phyloP scores from a whole-genome alignment of 2,113 vertebrate genomes.

The Hystrix cristata region DNA sequence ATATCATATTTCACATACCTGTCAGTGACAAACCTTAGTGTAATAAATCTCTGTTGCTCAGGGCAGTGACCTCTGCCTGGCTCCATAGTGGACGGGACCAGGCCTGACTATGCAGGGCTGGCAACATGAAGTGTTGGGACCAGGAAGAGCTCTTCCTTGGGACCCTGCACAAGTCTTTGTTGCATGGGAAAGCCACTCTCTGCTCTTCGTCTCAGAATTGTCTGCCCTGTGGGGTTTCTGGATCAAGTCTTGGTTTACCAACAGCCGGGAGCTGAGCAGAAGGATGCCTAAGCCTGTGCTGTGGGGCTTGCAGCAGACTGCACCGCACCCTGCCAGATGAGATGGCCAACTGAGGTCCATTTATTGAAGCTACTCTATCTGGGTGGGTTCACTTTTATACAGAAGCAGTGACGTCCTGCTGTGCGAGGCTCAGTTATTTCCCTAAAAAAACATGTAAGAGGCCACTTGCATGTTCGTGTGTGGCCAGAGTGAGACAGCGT shows the following conservation, averaged over 20 bases:
- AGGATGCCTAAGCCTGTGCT: accelerated
- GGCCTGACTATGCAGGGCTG: accelerated
- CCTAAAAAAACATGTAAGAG: not conserved
- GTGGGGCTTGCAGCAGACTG: too few species aligned
- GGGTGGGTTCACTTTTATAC: not conserved
- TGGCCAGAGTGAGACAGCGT: not conserved
- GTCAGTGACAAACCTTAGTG: not conserved
- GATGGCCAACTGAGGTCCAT: too few species aligned
- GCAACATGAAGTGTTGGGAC: not conserved
- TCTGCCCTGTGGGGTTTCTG: not conserved
- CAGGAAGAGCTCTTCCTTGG: not conserved
- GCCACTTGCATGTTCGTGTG: not conserved
- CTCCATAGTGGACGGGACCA: accelerated
- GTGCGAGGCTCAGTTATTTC: not conserved
- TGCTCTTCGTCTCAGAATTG: not conserved
- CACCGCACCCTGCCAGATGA: accelerated
- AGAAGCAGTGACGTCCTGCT: too few species aligned
- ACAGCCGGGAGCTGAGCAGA: not conserved
- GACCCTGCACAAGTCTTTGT: too few species aligned
- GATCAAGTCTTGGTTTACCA: not conserved
- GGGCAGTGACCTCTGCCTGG: not conserved
- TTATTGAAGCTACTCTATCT: not conserved
- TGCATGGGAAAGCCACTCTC: not conserved
- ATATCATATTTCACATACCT: not conserved
- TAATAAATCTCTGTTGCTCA: not conserved